Percentiles rank a stretch among this genome's conserved stretches.
phyloP scores from a whole-genome alignment of 2,888 invertebrate species.

The Pristionchus fissidentatus region DNA sequence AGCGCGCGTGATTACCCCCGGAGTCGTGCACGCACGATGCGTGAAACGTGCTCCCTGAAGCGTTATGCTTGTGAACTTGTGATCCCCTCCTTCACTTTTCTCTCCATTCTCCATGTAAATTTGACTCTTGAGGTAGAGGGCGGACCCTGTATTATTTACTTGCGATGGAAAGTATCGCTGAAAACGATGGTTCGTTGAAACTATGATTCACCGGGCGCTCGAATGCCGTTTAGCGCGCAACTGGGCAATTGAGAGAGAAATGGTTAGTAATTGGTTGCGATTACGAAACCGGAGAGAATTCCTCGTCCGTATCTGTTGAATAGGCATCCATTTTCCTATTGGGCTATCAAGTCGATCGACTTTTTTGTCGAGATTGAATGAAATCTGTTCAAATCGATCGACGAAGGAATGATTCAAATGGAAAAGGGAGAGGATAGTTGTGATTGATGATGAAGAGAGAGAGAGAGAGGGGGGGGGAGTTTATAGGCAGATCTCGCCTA shows the following conservation, averaged over 20 bases:
- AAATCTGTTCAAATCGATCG: background rate
- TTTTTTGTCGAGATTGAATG: too few relatives aligned
- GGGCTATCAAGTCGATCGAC: too few relatives aligned
- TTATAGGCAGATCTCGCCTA: too few relatives aligned
- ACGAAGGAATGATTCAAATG: background rate
- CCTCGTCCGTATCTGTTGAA: background rate
- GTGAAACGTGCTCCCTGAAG: conserved; percentile 25
- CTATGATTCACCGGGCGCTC: background rate
- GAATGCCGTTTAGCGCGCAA: conserved; percentile 4
- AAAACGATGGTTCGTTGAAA: background rate
- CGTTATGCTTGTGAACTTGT: conserved; percentile 3
- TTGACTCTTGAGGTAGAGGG: background rate
- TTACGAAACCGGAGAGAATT: background rate
- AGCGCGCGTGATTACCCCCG: conserved; percentile 4
- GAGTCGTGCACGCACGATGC: too few relatives aligned
- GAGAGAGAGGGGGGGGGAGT: too few relatives aligned
- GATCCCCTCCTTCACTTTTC: conserved; percentile 3
- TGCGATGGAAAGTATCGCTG: background rate
- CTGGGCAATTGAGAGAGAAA: background rate
- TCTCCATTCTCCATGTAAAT: background rate
- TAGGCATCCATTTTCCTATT: too few relatives aligned
- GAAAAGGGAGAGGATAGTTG: conserved; percentile 17
- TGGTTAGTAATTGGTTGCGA: background rate
- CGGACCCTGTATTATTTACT: background rate
- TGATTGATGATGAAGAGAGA: background rate